Evolutionary conservation across 2,797 vertebrate genomes (phyloP).

Genomic region (Sebastes kiyomatsui): DNA sequence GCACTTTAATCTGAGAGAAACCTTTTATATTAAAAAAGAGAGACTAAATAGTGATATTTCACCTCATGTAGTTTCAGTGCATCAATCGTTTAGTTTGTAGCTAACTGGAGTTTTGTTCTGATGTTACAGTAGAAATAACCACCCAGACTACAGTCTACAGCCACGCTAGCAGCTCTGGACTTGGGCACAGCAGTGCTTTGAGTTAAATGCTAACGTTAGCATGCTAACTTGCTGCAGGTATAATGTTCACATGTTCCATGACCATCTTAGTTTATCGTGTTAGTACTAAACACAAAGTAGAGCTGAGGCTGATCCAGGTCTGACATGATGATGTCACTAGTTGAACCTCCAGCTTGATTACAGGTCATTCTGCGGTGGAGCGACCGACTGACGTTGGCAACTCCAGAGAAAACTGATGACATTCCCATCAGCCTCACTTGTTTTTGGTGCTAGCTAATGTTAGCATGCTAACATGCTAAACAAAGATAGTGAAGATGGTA

Average conservation of each 20-base stretch:
- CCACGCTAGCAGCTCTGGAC: not conserved
- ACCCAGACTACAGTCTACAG: not conserved
- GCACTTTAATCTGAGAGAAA: not conserved
- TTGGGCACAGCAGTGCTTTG: not conserved
- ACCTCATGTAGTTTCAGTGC: not conserved
- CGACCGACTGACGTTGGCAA: not conserved
- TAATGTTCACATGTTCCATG: too few relatives aligned
- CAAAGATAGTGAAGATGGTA: not conserved
- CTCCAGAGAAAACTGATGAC: not conserved
- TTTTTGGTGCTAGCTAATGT: not conserved
- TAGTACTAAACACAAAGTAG: too few relatives aligned
- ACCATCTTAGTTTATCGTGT: too few relatives aligned
- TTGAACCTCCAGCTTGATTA: too few relatives aligned
- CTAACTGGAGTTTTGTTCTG: not conserved
- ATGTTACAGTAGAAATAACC: not conserved
- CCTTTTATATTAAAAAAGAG: not conserved
- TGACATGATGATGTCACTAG: too few relatives aligned
- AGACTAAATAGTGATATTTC: not conserved
- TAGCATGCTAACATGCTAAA: not conserved
- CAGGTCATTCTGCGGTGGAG: too few relatives aligned
- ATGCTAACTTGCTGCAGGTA: too few relatives aligned
- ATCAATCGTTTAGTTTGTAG: not conserved
- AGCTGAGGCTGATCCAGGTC: too few relatives aligned
- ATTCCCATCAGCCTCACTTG: not conserved
- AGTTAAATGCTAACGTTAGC: not conserved